Evolutionary conservation across 2,797 vertebrate species (phyloP), one percentile per base, ranked within the genome.

Genomic region (Notolepis coatsorum): DNA sequence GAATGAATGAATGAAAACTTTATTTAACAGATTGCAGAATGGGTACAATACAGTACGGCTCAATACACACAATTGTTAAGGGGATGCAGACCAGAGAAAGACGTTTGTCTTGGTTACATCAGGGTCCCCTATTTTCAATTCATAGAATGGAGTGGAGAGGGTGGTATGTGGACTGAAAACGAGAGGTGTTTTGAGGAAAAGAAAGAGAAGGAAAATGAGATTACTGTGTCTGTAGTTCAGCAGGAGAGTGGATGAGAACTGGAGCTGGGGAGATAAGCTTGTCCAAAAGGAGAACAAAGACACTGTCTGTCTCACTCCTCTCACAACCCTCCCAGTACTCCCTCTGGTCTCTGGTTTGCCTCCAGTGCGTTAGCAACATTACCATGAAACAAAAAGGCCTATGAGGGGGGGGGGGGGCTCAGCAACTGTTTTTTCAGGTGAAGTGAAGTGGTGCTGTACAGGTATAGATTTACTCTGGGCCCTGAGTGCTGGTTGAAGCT

Each of bases 301-400:
- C 7, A 13, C 30, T 39, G 24, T 17, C n/a, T n/a, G 12, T 61
- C 7, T 65, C 23, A 13, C 24, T 60, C 47, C 18, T 15, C 67
- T 66, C 54, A 67, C 37, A 63, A 54, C 8, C 53, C 39, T 80
- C 74, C 69, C 7, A 65, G 75, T 79, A 81, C 43, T 64, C 17
- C 67, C 67, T 23, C 33, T 35, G 28, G 28, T 45, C 39, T 23
- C 10, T 24, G 65, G 30, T n/a, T n/a, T n/a, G 71, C 33, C 15
- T 31, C 2, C 2, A 21, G 13, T 20, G 1, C 21, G 55, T 43
- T 31, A 53, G 20, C 42, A 20, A 2, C 54, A 30, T 46, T 57
- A 28, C 13, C 3, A 7, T 35, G 5, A n/a, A n/a, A 10, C 1
- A 41, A 9, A 50, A 43, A 70, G 18, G 31, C 2, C 7, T 20